Base-by-base conservation (phyloP, 2,888 invertebrate genomes). In the Hybos culiciformis region DNA sequence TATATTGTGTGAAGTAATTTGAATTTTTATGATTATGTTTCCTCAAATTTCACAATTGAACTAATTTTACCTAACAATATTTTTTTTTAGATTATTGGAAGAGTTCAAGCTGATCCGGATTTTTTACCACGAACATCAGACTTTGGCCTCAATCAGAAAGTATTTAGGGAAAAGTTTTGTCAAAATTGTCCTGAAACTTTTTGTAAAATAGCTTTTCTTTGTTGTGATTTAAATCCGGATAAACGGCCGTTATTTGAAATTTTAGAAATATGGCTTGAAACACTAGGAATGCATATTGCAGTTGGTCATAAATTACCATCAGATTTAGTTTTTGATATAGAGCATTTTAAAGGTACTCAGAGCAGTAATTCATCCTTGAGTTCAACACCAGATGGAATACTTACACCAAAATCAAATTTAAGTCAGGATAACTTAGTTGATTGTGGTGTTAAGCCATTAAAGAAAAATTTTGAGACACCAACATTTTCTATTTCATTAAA, bases 51-150 rank as follows among this genome's bases (percentile, higher is more conserved):
- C 8, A 19, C 31, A 40, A 17, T n/a, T 21, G 2, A 20, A 37
- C n/a, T 15, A 20, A 4, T 12, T n/a, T n/a, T n/a, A n/a, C n/a
- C n/a, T n/a, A n/a, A n/a, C n/a, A 17, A 21, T 12, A 12, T 42
- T 23, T 37, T 15, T 57, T 59, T 57, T 3, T 58, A 87, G 83
- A 88, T 94, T 53, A 94, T 94, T 57, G 93, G 93, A 0, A 77
- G 93, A 34, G 91, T 94, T 5, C 83, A 87, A 49, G 94, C 94
- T 0, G 94, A 94, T 71, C 94, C 94, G 0, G 94, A 94, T 66
- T 85, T 80, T 62, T 69, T 94, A 51, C 93, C 94, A 3, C 76
- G 94, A 32, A 86, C 88, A 2, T 75, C 81, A 31, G 93, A 94
- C 69, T 94, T 94, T 63, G 92, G 92, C 1, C 70, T 94, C 17